These are phyloP conservation scores for Calvadosia cruxmelitensis DNA, from an alignment of 30 jellyfish, hydroid and myxozoan genomes.

Conservation along the genomic window DNA sequence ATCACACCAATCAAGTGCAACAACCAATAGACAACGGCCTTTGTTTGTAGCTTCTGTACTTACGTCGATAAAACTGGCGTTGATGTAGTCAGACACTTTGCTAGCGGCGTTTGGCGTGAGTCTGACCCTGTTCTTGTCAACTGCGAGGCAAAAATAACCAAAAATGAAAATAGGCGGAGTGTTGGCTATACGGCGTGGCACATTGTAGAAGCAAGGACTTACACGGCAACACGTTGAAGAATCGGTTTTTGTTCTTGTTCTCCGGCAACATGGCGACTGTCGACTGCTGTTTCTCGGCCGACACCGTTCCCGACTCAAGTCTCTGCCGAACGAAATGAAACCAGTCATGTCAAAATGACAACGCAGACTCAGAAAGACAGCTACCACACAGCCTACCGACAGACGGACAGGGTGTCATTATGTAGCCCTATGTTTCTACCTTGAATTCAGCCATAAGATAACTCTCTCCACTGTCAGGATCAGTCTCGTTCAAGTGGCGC, in stretches of 20 bases:
- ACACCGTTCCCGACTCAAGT: constrained; percentile 62
- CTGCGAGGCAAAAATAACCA: no score
- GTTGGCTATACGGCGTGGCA: background rate
- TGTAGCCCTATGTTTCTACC: constrained; percentile 24
- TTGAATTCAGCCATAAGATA: constrained; percentile 75
- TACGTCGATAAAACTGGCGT: constrained; percentile 83
- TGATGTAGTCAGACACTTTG: constrained; percentile 79
- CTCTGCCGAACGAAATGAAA: constrained; percentile 29
- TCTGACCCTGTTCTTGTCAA: constrained; percentile 75
- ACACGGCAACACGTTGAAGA: constrained; percentile 79
- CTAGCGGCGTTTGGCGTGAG: constrained; percentile 68
- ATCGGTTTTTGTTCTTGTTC: constrained; percentile 80
- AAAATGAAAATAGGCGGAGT: no score
- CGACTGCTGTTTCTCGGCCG: constrained; percentile 54
- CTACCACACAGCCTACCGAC: no score
- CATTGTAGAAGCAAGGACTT: constrained; percentile 2
- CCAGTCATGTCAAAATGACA: background rate
- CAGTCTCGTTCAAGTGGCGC: constrained; percentile 53
- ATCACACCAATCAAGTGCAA: background rate
- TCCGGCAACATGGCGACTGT: constrained; percentile 70
- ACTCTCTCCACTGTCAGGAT: constrained; percentile 70
- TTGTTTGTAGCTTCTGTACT: constrained; percentile 1
- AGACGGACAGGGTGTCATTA: no score
- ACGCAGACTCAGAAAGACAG: background rate
- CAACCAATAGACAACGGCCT: background rate